These are phyloP conservation scores for Trematomus loennbergii DNA, from an alignment of 2,113 vertebrate genomes.

Conservation along the genomic window DNA sequence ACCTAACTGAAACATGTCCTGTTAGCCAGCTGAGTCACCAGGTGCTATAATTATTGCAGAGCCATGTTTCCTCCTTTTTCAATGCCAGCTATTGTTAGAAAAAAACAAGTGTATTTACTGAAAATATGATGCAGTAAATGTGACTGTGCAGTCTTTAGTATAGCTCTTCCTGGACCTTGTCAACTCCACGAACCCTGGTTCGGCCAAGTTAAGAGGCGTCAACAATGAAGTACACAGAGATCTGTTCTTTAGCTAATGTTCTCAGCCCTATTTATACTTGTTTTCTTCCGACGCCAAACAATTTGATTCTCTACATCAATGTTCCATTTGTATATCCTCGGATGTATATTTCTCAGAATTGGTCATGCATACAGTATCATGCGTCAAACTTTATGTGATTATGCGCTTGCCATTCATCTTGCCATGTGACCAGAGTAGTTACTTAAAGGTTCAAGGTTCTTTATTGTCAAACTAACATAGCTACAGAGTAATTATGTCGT, in stretches of 20 bases:
- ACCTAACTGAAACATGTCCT: constrained; percentile 13
- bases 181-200: not conserved
- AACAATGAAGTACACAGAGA: not conserved
- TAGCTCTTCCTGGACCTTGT: not conserved
- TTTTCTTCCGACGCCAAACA: not conserved
- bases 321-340: not conserved
- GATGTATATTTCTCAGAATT: not conserved
- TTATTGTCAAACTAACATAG: too few species aligned
- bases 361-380: not conserved
- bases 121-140: not conserved
- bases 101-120: not conserved
- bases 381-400: not conserved
- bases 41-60: constrained; percentile 53
- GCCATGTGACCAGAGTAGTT: not conserved
- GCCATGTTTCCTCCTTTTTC: constrained; percentile 18
- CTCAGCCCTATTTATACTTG: not conserved
- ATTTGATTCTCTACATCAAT: not conserved
- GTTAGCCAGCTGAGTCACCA: constrained; percentile 49
- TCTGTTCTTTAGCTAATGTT: not conserved
- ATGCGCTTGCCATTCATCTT: not conserved
- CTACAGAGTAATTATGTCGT: too few species aligned
- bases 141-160: not conserved
- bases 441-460: too few species aligned
- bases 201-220: not conserved
- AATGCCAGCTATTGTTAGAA: constrained; percentile 2